A percentile compares a stretch with the other conserved stretches of the same genome.
phyloP scores from a whole-genome alignment of 2,113 vertebrate genomes.

The Gasterosteus nipponicus region DNA sequence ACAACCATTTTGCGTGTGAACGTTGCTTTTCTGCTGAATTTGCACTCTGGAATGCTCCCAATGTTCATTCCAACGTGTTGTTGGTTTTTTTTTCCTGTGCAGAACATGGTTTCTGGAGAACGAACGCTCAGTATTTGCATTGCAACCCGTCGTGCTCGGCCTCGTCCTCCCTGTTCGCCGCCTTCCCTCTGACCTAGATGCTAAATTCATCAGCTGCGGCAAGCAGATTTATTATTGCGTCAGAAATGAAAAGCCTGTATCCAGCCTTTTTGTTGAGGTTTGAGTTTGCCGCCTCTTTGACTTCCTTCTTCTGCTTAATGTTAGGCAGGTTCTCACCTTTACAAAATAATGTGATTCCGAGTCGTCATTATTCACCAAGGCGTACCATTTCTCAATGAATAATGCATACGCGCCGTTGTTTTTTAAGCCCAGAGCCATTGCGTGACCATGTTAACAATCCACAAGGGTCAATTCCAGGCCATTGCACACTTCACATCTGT shows the following conservation, averaged over 20 bases:
- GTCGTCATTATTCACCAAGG: background rate
- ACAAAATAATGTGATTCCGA: background rate
- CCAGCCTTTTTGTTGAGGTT: slow-evolving; percentile 31
- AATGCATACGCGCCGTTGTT: slow-evolving; percentile 3
- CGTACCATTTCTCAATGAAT: slow-evolving; percentile 8
- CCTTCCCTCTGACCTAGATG: slow-evolving; percentile 69
- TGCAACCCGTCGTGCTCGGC: background rate
- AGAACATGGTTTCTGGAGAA: background rate
- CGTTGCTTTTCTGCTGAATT: slow-evolving; percentile 7
- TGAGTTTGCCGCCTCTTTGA: slow-evolving; percentile 19
- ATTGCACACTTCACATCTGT: slow-evolving; percentile 56
- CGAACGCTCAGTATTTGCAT: background rate
- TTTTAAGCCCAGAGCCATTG: slow-evolving; percentile 25
- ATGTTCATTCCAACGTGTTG: slow-evolving; percentile 5
- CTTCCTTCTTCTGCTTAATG: background rate
- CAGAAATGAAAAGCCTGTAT: slow-evolving; percentile 57
- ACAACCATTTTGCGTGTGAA: slow-evolving; percentile 38
- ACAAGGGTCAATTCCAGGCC: slow-evolving; percentile 59
- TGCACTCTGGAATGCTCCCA: background rate
- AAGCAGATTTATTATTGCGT: slow-evolving; percentile 67
- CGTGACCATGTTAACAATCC: slow-evolving; percentile 47
- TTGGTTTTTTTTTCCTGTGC: background rate
- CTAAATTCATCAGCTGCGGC: slow-evolving; percentile 63
- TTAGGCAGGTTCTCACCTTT: background rate
- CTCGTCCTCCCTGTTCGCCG: slow-evolving; percentile 31